Percentiles rank a stretch among this genome's conserved stretches.
Conservation (phyloP, 2,113 vertebrate species). For the Erpornis zantholeuca region DNA sequence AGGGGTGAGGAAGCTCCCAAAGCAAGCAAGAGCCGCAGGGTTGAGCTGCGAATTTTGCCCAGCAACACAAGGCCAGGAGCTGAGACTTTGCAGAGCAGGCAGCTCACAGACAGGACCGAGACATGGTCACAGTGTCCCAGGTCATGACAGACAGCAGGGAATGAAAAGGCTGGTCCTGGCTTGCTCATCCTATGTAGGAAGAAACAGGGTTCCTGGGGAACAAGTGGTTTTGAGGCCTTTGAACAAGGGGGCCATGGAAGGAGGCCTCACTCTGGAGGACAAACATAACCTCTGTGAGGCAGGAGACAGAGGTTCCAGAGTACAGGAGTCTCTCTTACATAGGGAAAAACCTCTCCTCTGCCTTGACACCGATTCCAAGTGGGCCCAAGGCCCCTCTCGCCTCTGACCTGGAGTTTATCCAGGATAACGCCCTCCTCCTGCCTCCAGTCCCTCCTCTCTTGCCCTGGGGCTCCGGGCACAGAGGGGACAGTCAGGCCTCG, state of each 20-base stretch:
- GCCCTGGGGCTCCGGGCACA: fast-evolving
- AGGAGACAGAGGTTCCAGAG: neutral
- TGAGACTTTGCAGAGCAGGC: neutral
- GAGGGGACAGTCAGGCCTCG: fast-evolving
- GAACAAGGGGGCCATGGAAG: neutral
- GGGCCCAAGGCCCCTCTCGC: neutral
- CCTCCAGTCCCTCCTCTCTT: neutral
- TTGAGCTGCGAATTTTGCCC: neutral
- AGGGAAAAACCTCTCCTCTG: neutral
- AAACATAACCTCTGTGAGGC: neutral
- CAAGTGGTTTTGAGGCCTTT: neutral
- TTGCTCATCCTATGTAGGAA: fast-evolving
- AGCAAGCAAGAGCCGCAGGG: fast-evolving
- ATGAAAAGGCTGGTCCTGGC: neutral
- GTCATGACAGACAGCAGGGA: fast-evolving
- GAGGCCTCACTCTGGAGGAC: neutral
- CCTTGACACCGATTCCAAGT: neutral
- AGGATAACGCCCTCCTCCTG: neutral
- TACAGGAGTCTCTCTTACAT: neutral
- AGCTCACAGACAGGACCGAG: neutral
- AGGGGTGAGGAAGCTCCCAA: neutral
- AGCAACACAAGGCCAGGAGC: neutral
- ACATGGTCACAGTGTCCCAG: fast-evolving
- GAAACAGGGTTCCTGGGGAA: neutral
- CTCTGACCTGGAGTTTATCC: constrained; percentile 36